Conservation (phyloP, 2,113 vertebrate species). For the Corynorhinus townsendii region DNA sequence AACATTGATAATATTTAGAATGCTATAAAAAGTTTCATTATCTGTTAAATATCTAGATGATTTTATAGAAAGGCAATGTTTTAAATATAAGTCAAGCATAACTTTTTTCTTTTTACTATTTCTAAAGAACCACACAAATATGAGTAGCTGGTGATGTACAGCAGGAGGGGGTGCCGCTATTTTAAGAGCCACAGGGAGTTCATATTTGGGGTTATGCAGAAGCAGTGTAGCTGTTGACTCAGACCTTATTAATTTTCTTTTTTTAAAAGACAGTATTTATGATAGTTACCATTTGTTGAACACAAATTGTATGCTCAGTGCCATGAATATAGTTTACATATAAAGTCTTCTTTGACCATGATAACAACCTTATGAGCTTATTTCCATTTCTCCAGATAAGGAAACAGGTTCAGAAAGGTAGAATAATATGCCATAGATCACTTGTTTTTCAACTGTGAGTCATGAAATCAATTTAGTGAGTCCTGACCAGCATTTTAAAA, state of each 20-base stretch:
- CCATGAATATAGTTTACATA: background rate
- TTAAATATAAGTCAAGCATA: background rate
- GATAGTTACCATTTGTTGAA: background rate
- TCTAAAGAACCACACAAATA: background rate
- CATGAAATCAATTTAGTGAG: background rate
- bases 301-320: background rate
- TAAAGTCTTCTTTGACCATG: background rate
- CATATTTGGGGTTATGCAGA: background rate
- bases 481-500: background rate
- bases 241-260: background rate
- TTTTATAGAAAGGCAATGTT: slow-evolving; percentile 19
- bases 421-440: background rate
- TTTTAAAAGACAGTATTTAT: background rate
- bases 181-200: background rate
- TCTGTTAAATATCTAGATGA: background rate
- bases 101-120: background rate
- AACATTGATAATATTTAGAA: slow-evolving; percentile 45
- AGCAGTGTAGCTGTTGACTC: background rate
- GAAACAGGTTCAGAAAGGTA: background rate
- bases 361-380: background rate
- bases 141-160: background rate
- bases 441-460: background rate
- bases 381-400: background rate
- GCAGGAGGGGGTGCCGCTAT: background rate
- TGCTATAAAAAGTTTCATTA: slow-evolving; percentile 7